Evolutionary conservation across 2,888 invertebrate species (phyloP).

Genomic region (Dasypogon diadema): DNA sequence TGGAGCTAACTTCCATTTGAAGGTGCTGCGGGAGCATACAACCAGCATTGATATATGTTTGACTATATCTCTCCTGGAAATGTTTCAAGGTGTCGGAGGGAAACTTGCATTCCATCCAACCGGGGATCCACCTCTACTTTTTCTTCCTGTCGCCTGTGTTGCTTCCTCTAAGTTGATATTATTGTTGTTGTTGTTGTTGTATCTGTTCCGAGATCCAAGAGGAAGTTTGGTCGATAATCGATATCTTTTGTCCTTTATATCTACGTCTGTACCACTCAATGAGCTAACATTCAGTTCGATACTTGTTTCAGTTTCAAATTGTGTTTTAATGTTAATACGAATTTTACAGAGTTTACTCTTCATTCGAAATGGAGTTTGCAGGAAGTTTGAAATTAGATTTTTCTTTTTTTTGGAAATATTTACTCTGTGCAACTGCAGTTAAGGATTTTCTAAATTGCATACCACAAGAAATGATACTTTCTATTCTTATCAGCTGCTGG

Average conservation of each 20-base stretch:
- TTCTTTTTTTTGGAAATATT: not conserved
- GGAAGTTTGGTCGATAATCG: constrained; percentile 41
- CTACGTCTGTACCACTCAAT: not conserved
- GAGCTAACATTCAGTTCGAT: not conserved
- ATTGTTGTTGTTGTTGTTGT: not conserved
- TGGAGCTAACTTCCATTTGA: constrained; percentile 22
- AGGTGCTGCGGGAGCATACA: not conserved
- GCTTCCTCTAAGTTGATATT: not conserved
- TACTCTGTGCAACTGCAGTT: not conserved
- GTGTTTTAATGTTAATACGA: constrained; percentile 46
- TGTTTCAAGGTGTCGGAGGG: not conserved
- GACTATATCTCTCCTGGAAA: not conserved
- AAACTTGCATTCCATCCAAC: not conserved
- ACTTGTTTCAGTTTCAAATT: constrained; percentile 9
- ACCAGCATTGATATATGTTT: not conserved
- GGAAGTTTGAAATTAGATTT: not conserved
- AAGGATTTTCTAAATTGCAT: constrained; percentile 6
- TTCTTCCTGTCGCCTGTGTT: not conserved
- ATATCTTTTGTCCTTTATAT: constrained; percentile 37
- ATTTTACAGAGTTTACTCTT: constrained; percentile 14
- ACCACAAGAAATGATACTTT: not conserved
- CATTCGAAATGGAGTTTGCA: not conserved
- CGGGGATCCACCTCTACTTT: not conserved
- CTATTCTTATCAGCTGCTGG: constrained; percentile 11
- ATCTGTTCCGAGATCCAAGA: not conserved